Base-by-base conservation (phyloP, 2,797 vertebrate genomes). In the Sternarchorhynchus goeldii region DNA sequence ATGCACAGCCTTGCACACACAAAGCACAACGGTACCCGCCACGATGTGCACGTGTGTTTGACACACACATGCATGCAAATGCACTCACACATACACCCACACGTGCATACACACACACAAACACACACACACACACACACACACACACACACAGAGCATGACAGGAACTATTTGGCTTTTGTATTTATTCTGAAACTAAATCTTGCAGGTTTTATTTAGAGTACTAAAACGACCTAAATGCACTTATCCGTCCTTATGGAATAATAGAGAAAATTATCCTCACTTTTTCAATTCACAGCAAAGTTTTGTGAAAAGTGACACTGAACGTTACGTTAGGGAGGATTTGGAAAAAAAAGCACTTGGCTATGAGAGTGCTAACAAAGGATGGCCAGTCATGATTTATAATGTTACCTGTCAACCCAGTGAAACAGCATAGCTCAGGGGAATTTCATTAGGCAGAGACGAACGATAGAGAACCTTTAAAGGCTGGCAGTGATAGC, bases 381-480 rank as follows among this genome's bases (percentile, higher is more conserved):
- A 57, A 20, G 25, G 25, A 31, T 65, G 78, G 89, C 89, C 91
- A 90, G 89, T 90, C 90, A 89, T 50, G 69, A 86, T 92, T 90
- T 88, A 87, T 90, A 90, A 88, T 88, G 90, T 86, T 91, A 90
- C 90, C 92, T 92, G 90, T 92, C 91, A 91, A 83, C 77, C 88
- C 82, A 89, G 89, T 89, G 90, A 89, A 81, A 84, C 84, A 84
- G 87, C 83, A 65, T 83, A 36, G 70, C 88, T 85, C 83, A 72
- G 76, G 81, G 82, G 87, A 90, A 92, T 91, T 89, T 90, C 91
- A 93, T 93, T 92, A 92, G 88, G 88, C 85, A 85, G 86, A 91
- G 92, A 90, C 78, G 84, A 87, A 87, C 86, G 85, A 58, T 6
- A 80, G 68, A 76, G 84, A 83, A 86, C 89, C 88, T 89, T 89